Evolutionary conservation across 2,797 vertebrate genomes (phyloP).

Genomic region (Melopsittacus undulatus): DNA sequence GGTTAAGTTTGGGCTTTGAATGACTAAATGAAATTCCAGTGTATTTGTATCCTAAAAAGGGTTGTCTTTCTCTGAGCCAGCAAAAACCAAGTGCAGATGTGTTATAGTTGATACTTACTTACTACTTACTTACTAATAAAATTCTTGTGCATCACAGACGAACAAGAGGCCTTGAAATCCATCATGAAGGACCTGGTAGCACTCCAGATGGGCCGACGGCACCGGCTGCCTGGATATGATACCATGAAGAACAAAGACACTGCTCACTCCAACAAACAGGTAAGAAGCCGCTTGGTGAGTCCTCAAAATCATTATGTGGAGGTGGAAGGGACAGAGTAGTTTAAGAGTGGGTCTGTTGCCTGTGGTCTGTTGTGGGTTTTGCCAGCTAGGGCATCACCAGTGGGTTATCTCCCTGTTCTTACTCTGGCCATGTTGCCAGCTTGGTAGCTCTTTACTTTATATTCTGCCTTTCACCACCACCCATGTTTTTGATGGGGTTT

Average conservation of each 20-base stretch:
- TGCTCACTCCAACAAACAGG: constrained; percentile 88
- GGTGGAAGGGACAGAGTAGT: constrained; percentile 83
- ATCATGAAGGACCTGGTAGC: constrained; percentile 99
- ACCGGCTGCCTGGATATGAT: constrained; percentile 86
- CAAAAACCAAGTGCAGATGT: neutral
- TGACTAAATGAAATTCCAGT: neutral
- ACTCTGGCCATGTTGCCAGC: neutral
- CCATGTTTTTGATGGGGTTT: neutral
- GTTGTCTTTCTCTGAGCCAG: neutral
- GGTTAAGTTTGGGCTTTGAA: neutral
- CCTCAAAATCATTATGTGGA: constrained; percentile 77
- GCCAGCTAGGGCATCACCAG: neutral
- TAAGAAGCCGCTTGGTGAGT: constrained; percentile 16
- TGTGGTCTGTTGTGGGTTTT: neutral
- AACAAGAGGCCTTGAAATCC: constrained; percentile 96
- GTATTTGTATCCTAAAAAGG: neutral
- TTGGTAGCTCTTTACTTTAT: neutral
- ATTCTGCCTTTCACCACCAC: neutral
- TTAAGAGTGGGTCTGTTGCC: neutral
- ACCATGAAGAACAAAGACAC: constrained; percentile 87
- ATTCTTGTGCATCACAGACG: constrained; percentile 81
- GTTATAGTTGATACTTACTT: neutral
- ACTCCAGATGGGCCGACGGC: constrained; percentile 92
- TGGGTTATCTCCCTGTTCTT: neutral
- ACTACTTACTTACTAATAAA: neutral